These are phyloP conservation scores for Monodelphis domestica DNA, from an alignment of 2,797 vertebrate genomes.

Conservation along the genomic window DNA sequence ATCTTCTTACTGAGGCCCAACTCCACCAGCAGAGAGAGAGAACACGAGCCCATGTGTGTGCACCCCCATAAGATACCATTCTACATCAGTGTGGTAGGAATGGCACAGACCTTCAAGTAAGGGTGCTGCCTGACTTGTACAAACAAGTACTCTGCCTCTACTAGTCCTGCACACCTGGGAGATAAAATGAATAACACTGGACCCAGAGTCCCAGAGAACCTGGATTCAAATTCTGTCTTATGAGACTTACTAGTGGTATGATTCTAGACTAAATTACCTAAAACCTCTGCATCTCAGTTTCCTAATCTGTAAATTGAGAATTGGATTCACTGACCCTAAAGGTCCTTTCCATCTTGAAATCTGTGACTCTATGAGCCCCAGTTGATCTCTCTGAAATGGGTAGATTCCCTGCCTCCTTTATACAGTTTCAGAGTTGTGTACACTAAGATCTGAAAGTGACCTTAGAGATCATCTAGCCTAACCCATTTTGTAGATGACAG, in stretches of 20 bases:
- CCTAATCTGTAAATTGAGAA: neutral
- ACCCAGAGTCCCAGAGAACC: neutral
- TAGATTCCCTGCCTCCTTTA: neutral
- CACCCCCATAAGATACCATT: neutral
- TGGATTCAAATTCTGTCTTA: neutral
- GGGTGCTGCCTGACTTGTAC: neutral
- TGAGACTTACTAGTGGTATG: neutral
- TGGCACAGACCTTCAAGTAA: neutral
- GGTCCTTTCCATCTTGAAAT: neutral
- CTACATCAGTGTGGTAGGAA: neutral
- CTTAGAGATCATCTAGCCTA: neutral
- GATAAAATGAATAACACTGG: neutral
- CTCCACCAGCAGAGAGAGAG: too few relatives aligned
- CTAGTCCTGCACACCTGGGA: neutral
- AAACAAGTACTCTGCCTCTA: neutral
- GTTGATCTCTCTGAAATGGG: neutral
- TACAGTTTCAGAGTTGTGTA: neutral
- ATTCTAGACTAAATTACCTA: neutral
- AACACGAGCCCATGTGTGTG: too few relatives aligned
- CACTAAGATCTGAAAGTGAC: neutral
- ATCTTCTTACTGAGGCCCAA: neutral
- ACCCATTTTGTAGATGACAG: neutral
- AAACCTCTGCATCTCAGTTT: neutral
- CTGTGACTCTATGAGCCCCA: neutral
- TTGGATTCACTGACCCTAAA: neutral